Evolutionary conservation across 1,140 invertebrate genomes (phyloP).

Genomic region (Zaprionus ghesquierei): DNA sequence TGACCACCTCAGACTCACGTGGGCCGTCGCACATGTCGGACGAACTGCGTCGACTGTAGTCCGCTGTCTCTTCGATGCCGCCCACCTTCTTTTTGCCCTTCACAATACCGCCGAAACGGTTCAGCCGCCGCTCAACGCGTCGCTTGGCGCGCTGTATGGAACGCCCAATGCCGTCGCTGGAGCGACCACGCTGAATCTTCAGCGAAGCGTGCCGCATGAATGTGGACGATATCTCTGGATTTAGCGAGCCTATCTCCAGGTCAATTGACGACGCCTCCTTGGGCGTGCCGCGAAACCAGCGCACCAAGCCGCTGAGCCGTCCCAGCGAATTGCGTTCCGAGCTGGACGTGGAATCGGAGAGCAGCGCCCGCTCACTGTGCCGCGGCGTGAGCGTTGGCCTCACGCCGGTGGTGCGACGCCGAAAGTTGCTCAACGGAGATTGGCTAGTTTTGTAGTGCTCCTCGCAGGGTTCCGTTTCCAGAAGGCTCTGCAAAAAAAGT

Average conservation of each 20-base stretch:
- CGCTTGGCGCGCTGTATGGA: constrained; percentile 91
- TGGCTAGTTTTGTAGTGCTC: constrained; percentile 89
- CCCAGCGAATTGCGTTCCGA: constrained; percentile 82
- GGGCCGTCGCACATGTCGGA: constrained; percentile 90
- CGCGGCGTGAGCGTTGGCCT: constrained; percentile 89
- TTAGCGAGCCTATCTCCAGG: constrained; percentile 84
- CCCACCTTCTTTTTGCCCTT: constrained; percentile 94
- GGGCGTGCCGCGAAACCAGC: constrained; percentile 86
- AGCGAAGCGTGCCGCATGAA: constrained; percentile 82
- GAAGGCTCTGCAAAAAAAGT: constrained; percentile 85
- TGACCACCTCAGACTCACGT: constrained; percentile 92
- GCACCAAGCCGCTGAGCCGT: constrained; percentile 87
- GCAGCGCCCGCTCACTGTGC: constrained; percentile 89
- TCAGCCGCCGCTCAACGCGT: constrained; percentile 92
- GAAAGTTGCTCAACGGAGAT: constrained; percentile 89
- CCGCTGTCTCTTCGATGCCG: constrained; percentile 92
- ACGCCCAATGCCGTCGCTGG: constrained; percentile 84
- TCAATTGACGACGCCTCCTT: constrained; percentile 83
- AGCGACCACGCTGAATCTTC: constrained; percentile 81
- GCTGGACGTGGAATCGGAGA: constrained; percentile 81
- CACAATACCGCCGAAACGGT: constrained; percentile 85
- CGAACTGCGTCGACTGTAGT: constrained; percentile 92
- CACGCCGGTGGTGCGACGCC: constrained; percentile 86
- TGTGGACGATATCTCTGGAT: constrained; percentile 82
- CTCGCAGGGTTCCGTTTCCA: constrained; percentile 90